Evolutionary conservation across 2,797 vertebrate species (phyloP), one percentile per base, ranked within the genome.

Genomic region (Numenius phaeopus): DNA sequence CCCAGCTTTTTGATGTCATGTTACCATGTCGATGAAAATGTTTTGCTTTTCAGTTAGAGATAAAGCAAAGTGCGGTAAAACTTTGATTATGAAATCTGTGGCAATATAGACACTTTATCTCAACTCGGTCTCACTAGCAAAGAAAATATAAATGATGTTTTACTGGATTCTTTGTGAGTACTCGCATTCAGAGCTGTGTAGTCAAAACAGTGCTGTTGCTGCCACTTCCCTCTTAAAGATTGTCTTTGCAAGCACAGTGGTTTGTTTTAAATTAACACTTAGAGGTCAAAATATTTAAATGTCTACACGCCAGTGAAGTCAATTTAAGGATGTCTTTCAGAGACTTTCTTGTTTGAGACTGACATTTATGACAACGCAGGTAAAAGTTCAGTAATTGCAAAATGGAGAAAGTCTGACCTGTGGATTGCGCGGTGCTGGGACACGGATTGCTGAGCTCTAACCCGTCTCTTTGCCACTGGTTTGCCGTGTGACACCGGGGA

Each of bases 11-110:
- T 94, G 72, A 83, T 96, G 82, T 90, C 90, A 29, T 83, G 61
- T 96, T 92, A 71, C 44, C 81, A 9, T 96, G 89, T 96, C 42
- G 4, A 79, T 91, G 86, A 49, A 93, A 87, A 76, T 96, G 58
- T 89, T 85, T 81, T 87, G n/a, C 61, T 86, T 92, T 94, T 91
- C 81, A n/a, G 75, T 94, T 83, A 79, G 88, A 87, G 75, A 81
- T 61, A 85, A 90, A 89, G 42, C 70, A 76, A 52, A 85, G 64
- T 64, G 73, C 88, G 64, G 10, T 87, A 39, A 65, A 87, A 57
- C 76, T 75, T 49, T 7, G 26, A 10, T 64, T 55, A 34, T 46
- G 81, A 62, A 88, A 88, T 67, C 76, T 78, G 37, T 83, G 59
- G 30, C 80, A 22, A 17, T 27, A 11, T 5, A 83, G 75, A 42